These are phyloP conservation scores for Oenanthe oenanthe DNA, from an alignment of 2,113 vertebrate genomes.

Conservation along the genomic window DNA sequence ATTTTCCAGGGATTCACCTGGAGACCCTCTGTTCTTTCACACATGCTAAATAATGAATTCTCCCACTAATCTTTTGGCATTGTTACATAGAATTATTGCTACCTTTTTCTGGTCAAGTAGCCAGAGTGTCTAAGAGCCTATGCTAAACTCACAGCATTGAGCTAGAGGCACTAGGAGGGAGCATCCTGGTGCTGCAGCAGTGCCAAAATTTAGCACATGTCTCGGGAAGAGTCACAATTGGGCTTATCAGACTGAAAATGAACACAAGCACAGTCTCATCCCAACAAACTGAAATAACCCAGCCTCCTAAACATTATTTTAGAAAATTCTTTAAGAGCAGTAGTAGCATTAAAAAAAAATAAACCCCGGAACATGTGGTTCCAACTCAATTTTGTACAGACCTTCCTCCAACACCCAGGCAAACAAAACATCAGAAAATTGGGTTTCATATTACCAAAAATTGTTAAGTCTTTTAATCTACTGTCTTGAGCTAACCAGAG, in stretches of 20 bases:
- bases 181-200: not conserved
- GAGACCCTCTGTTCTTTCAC: not conserved
- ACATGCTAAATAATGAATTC: not conserved
- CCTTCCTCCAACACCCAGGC: not conserved
- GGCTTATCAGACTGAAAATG: rapidly evolving
- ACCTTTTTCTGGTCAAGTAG: not conserved
- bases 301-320: not conserved
- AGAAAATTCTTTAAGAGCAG: not conserved
- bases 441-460: not conserved
- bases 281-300: not conserved
- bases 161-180: rapidly evolving
- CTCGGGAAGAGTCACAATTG: no score
- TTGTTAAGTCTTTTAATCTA: not conserved
- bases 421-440: not conserved
- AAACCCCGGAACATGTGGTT: rapidly evolving
- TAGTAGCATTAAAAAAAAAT: not conserved
- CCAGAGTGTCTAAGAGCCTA: not conserved
- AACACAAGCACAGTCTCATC: not conserved
- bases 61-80: not conserved
- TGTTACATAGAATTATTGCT: not conserved
- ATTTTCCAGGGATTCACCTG: not conserved
- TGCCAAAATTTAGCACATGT: not conserved
- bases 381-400: rapidly evolving
- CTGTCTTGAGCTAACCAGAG: not conserved
- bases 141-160: not conserved